Evolutionary conservation across 1,140 invertebrate genomes (phyloP).

Genomic region (Phymastichus coffea): DNA sequence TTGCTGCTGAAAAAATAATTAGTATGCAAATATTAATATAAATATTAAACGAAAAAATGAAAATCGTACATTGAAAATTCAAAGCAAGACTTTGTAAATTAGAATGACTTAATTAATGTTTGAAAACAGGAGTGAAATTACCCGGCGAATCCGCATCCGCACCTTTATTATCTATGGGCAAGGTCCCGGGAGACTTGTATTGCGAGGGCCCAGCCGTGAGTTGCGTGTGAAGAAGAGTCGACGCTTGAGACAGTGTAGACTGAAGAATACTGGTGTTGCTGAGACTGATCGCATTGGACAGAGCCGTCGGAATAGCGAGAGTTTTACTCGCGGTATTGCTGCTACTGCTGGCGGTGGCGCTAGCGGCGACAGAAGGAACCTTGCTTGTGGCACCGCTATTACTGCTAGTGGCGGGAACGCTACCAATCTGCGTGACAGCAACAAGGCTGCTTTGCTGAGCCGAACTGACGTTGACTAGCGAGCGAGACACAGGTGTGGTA

Average conservation of each 20-base stretch:
- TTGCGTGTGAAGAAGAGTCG: constrained; percentile 48
- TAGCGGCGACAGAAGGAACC: too few species aligned
- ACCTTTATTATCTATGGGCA: constrained; percentile 49
- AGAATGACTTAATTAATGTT: too few species aligned
- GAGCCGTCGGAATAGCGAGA: too few species aligned
- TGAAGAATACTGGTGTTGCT: constrained; percentile 50
- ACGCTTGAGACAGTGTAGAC: constrained; percentile 50
- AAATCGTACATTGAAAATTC: too few species aligned
- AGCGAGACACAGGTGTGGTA: too few species aligned
- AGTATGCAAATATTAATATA: not conserved
- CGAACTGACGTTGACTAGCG: constrained; percentile 35
- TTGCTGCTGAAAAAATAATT: not conserved
- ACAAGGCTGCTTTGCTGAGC: not conserved
- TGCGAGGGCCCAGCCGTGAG: constrained; percentile 44
- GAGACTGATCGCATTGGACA: constrained; percentile 41
- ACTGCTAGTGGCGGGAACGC: not conserved
- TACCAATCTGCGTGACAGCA: too few species aligned
- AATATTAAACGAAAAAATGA: too few species aligned
- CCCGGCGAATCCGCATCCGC: constrained; percentile 42
- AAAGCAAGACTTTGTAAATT: too few species aligned
- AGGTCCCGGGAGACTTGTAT: constrained; percentile 43
- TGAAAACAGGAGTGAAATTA: constrained; percentile 17
- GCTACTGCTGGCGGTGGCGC: constrained; percentile 23
- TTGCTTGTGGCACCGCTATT: constrained; percentile 48
- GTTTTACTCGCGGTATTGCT: constrained; percentile 44